A percentile compares a stretch with the other conserved stretches of the same genome.
Conservation (phyloP, 2,797 vertebrate genomes). For the Odontamblyopus rebecca region DNA sequence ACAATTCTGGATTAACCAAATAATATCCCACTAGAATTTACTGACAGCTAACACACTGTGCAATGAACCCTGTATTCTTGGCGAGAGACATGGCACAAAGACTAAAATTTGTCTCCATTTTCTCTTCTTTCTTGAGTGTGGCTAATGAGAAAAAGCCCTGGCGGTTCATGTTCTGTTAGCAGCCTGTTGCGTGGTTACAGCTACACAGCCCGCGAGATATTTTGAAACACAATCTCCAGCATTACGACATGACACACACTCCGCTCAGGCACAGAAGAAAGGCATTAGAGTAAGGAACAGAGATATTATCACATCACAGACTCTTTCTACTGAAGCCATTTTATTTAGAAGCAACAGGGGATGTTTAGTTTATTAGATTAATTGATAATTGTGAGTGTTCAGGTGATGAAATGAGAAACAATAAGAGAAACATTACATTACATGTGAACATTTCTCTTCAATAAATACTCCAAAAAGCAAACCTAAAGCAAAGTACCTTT, state of each 20-base stretch:
- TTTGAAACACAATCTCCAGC: slow-evolving; percentile 65
- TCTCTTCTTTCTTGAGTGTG: slow-evolving; percentile 18
- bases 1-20: neutral
- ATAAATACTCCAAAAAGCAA: no score
- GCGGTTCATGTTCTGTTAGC: slow-evolving; percentile 57
- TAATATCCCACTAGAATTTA: slow-evolving; percentile 6
- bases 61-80: slow-evolving; percentile 29
- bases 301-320: neutral
- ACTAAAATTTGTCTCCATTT: slow-evolving; percentile 8
- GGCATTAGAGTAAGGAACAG: slow-evolving; percentile 1
- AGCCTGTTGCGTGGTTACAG: slow-evolving; percentile 61
- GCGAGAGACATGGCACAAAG: slow-evolving; percentile 27
- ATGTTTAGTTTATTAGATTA: no score
- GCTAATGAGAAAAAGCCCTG: slow-evolving; percentile 58
- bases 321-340: neutral
- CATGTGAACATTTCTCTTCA: no score
- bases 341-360: neutral
- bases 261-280: slow-evolving; percentile 36
- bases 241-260: slow-evolving; percentile 49
- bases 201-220: slow-evolving; percentile 50
- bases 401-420: neutral
- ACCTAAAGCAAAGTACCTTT: no score
- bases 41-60: slow-evolving; percentile 17
- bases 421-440: no score
- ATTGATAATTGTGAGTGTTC: no score